Evolutionary conservation across 2,888 invertebrate species (phyloP), one percentile per base, ranked within the genome.

Genomic region (Quadroppia sp.): DNA sequence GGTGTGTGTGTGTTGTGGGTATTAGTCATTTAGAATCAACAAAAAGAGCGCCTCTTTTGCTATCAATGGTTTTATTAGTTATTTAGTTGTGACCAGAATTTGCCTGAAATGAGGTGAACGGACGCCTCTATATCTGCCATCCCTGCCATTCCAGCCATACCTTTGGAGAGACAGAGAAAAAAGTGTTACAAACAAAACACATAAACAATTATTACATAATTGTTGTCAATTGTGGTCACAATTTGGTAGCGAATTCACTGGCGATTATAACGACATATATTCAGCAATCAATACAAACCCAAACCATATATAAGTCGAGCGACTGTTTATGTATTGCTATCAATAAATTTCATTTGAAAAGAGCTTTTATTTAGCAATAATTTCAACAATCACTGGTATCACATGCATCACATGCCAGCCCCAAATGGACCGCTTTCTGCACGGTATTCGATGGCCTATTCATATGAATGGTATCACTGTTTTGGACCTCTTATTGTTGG

Each of bases 41-140:
- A 2, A 28, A 61, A 61, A 30, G 61, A 61, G 61, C 25, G 61
- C 61, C 61, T 61, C 61, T 61, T 45, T 3, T 17, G 4, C 30
- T 61, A 61, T 61, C 61, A 17, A 30, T 53, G 4, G 53, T 23
- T 53, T 25, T 53, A 9, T 20, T 23, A 25, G 53, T 23, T 20
- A 25, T 53, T 53, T 53, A 53, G 25, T 32, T 61, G 30, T 28
- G 32, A 61, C 30, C 61, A 61, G 32, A 61, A 61, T 30, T n/a
- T n/a, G n/a, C n/a, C n/a, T n/a, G n/a, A n/a, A n/a, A n/a, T 61
- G 61, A 61, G 61, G 61, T 61, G 61, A 61, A 61, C 61, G 61
- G 28, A 28, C 30, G 15, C 7, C 30, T 17, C 30, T 9, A 2
- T 45, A 17, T 45, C 17, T 11, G 45, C 45, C 17, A 9, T 17